A percentile compares a stretch with the other conserved stretches of the same genome.
phyloP scores from a whole-genome alignment of 2,797 vertebrate species.

The Danio choprae region DNA sequence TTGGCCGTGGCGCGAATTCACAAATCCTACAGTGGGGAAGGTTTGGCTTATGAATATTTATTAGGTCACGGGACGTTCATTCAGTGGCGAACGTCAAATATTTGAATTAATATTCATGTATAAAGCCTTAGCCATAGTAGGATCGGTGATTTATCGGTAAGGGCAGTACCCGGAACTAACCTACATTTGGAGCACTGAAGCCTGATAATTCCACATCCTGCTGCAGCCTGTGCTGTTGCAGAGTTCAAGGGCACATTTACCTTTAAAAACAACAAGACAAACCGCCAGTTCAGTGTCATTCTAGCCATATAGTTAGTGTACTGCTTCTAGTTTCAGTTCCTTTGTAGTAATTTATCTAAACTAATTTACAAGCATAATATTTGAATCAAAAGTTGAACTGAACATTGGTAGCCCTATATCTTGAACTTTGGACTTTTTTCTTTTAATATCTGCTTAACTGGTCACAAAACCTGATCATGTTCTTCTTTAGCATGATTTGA shows the following conservation, averaged over 20 bases:
- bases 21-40: conserved; percentile 17
- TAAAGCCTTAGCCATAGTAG: neutral
- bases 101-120: neutral
- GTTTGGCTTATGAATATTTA: conserved; percentile 26
- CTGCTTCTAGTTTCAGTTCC: no score
- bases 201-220: conserved; percentile 79
- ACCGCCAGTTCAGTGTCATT: conserved; percentile 9
- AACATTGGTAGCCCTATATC: no score
- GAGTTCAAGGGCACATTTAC: conserved; percentile 47
- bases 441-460: no score
- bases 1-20: conserved; percentile 33
- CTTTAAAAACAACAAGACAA: neutral
- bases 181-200: conserved; percentile 63
- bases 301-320: no score
- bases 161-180: conserved; percentile 65
- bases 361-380: no score
- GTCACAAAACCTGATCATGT: no score
- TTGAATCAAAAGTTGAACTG: no score
- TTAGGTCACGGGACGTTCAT: neutral
- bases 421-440: no score
- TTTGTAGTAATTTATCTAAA: no score
- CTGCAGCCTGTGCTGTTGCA: conserved; percentile 74
- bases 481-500: no score
- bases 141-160: neutral
- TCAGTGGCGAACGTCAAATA: neutral